These are phyloP conservation scores for Eremobia ochroleuca DNA, from an alignment of 2,888 invertebrate species.

Conservation along the genomic window DNA sequence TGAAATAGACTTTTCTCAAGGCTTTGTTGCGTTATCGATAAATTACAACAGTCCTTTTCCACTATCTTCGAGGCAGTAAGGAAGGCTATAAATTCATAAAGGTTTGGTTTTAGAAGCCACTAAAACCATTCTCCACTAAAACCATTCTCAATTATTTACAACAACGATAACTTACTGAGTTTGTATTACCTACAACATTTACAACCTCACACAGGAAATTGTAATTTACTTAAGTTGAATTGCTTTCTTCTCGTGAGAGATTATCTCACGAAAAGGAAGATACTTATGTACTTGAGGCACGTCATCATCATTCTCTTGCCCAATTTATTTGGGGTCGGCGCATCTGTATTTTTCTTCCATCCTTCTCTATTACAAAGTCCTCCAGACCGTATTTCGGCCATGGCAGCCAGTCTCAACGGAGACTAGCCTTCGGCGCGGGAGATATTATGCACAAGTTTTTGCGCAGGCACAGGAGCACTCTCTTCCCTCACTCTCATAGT, in stretches of 20 bases:
- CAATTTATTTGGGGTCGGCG: neutral
- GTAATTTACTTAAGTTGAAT: neutral
- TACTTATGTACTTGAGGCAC: neutral
- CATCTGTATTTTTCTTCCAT: neutral
- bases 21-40: neutral
- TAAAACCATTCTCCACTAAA: slow-evolving; percentile 6
- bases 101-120: neutral
- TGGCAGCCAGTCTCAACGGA: too few species aligned
- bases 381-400: too few species aligned
- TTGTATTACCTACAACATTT: neutral
- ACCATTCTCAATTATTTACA: neutral
- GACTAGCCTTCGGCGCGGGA: too few species aligned
- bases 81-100: neutral
- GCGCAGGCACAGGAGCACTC: too few species aligned
- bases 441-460: too few species aligned
- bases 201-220: neutral
- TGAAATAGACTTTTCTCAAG: neutral
- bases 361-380: too few species aligned
- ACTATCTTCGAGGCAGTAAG: slow-evolving; percentile 4
- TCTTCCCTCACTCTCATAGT: too few species aligned
- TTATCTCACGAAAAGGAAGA: neutral
- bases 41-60: neutral
- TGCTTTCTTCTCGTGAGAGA: neutral
- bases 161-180: neutral
- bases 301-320: neutral